Conservation (phyloP, 2,797 vertebrate species). For the Neosilurus mollespiculum region DNA sequence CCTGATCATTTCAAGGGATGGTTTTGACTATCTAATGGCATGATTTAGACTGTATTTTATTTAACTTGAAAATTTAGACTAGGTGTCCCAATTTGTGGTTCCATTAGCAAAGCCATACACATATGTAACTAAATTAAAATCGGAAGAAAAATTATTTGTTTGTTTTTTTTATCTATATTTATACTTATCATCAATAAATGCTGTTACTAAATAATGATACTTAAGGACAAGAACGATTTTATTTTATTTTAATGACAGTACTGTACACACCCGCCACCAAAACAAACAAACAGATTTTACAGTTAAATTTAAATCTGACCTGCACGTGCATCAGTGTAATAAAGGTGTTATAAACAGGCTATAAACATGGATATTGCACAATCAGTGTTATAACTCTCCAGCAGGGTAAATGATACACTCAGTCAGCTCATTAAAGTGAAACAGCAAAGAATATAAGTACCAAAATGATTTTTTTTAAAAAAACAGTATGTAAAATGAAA, state of each 20-base stretch:
- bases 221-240: neutral
- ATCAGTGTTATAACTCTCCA: neutral
- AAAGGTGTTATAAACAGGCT: neutral
- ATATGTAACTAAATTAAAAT: neutral
- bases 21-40: too few relatives aligned
- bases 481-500: too few relatives aligned
- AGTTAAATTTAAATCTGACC: neutral
- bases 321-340: neutral
- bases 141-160: neutral
- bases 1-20: too few relatives aligned
- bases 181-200: neutral
- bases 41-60: too few relatives aligned
- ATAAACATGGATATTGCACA: neutral
- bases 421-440: neutral
- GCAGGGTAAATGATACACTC: too few relatives aligned
- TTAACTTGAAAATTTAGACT: too few relatives aligned
- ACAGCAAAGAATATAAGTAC: neutral
- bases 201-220: neutral
- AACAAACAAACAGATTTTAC: neutral
- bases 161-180: neutral
- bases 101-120: too few relatives aligned
- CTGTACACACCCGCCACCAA: neutral
- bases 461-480: neutral
- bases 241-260: neutral
- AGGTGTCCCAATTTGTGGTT: too few relatives aligned